These are phyloP conservation scores for Plebejus argus DNA, from an alignment of 2,888 invertebrate genomes.

Conservation along the genomic window DNA sequence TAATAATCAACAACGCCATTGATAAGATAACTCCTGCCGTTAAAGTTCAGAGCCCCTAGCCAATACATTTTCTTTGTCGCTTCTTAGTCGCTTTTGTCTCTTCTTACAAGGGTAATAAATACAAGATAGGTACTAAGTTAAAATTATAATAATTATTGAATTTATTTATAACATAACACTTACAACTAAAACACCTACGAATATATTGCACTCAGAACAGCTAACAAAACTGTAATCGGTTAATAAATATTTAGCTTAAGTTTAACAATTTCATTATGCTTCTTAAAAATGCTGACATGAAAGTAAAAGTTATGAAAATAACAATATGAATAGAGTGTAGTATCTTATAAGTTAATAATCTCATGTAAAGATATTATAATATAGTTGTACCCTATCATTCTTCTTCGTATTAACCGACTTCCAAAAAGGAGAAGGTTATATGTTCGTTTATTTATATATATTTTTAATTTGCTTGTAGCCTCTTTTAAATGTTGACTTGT, in stretches of 20 bases:
- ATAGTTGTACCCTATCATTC: not conserved
- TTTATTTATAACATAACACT: constrained; percentile 23
- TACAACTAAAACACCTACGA: constrained; percentile 13
- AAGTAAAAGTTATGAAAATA: not conserved
- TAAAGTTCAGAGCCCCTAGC: no score
- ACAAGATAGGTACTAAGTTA: not conserved
- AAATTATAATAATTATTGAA: not conserved
- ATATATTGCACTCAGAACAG: constrained; percentile 30
- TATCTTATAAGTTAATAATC: no score
- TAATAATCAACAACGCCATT: no score
- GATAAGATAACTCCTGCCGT: no score
- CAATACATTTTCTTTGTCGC: no score
- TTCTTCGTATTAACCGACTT: no score
- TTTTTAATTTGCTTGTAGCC: not conserved
- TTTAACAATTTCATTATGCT: not conserved
- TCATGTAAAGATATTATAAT: not conserved
- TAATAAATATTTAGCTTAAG: constrained; percentile 11
- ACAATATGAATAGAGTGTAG: no score
- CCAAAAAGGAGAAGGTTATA: no score
- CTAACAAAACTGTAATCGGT: not conserved
- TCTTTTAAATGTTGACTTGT: not conserved
- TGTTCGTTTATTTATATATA: no score
- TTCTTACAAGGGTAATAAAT: not conserved
- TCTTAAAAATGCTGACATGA: no score
- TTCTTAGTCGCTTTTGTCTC: no score